Evolutionary conservation across 2,797 vertebrate species (phyloP).

Genomic region (Leuciscus waleckii): DNA sequence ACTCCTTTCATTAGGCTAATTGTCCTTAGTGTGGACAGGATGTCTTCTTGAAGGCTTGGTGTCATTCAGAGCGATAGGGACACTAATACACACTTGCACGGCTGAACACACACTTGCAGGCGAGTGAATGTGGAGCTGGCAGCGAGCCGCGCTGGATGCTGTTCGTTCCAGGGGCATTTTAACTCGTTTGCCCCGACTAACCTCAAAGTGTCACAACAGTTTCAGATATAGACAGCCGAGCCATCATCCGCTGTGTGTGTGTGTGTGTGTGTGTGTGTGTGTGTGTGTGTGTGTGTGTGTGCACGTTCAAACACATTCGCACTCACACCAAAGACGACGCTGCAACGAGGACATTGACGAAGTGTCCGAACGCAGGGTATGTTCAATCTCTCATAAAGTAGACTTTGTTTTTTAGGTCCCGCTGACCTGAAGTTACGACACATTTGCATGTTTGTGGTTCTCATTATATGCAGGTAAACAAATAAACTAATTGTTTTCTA

Average conservation of each 20-base stretch:
- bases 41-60: constrained; percentile 69
- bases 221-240: constrained; percentile 60
- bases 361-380: neutral
- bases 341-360: neutral
- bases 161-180: constrained; percentile 69
- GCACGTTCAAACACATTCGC: constrained; percentile 24
- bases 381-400: constrained; percentile 7
- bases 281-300: neutral
- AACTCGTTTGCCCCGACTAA: constrained; percentile 77
- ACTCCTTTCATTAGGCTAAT: constrained; percentile 73
- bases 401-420: neutral
- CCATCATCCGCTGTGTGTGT: constrained; percentile 6
- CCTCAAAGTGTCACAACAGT: constrained; percentile 82
- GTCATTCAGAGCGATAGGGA: constrained; percentile 62
- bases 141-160: constrained; percentile 70
- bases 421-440: neutral
- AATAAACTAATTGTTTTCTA: neutral
- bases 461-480: neutral
- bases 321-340: constrained; percentile 1
- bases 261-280: too few species aligned
- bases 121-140: constrained; percentile 58
- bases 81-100: constrained; percentile 36
- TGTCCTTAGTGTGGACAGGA: constrained; percentile 69
- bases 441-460: neutral
- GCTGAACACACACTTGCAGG: constrained; percentile 42